These are phyloP conservation scores for Rhorus exstirpatorius DNA, from an alignment of 2,888 invertebrate species.

Conservation along the genomic window DNA sequence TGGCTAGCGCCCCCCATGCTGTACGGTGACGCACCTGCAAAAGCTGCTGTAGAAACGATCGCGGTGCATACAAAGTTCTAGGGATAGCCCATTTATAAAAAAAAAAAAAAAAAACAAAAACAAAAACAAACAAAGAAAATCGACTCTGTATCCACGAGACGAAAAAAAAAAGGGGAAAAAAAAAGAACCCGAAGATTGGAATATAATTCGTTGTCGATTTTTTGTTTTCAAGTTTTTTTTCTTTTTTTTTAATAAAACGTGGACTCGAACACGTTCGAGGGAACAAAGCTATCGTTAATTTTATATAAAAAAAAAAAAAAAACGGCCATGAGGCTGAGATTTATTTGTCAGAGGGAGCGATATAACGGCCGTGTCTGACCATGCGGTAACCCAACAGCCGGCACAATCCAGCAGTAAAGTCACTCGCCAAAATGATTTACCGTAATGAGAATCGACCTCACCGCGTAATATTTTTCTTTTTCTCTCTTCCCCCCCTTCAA, in stretches of 20 bases:
- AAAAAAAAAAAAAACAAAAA: neutral
- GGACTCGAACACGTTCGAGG: conserved; percentile 32
- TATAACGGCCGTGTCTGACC: conserved; percentile 73
- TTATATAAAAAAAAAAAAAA: neutral
- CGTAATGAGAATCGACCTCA: conserved; percentile 80
- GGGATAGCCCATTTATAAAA: conserved; percentile 74
- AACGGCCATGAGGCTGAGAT: conserved; percentile 69
- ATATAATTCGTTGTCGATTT: neutral
- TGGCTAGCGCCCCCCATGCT: conserved; percentile 94
- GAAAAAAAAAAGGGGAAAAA: neutral
- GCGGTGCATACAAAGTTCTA: conserved; percentile 85
- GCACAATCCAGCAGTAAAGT: conserved; percentile 81
- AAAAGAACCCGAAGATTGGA: neutral
- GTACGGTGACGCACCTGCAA: conserved; percentile 94
- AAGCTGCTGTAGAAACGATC: conserved; percentile 86
- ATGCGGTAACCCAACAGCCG: conserved; percentile 43
- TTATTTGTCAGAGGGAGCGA: conserved; percentile 76
- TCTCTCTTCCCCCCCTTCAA: conserved; percentile 19
- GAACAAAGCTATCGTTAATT: conserved; percentile 68
- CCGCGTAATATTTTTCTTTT: conserved; percentile 63
- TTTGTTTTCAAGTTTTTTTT: neutral
- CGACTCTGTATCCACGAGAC: too few species aligned
- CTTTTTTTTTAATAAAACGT: neutral
- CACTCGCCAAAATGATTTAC: conserved; percentile 82
- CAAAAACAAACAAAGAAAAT: neutral